phyloP scores from a whole-genome alignment of 2,797 vertebrate genomes.

The Rhynchotus rufescens region DNA sequence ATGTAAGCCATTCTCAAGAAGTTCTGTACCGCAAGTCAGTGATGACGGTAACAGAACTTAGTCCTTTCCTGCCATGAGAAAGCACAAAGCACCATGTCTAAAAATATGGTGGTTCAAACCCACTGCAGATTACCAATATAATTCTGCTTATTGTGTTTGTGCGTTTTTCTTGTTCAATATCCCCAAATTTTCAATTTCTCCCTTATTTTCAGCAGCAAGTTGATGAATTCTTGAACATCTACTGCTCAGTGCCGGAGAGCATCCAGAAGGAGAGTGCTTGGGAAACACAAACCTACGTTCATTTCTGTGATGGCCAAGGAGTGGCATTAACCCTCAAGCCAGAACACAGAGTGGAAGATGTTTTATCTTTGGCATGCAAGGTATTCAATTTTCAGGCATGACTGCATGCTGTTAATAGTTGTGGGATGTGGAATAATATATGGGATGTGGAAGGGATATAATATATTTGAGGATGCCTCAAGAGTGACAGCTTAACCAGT shows the following conservation, averaged over 20 bases:
- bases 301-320: slow-evolving; percentile 85
- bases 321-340: slow-evolving; percentile 84
- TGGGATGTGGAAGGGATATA: rapidly evolving
- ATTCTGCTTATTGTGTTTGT: not conserved
- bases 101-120: not conserved
- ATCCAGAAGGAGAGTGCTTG: slow-evolving; percentile 79
- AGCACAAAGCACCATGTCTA: not conserved
- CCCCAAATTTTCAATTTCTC: not conserved
- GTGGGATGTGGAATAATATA: not conserved
- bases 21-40: not conserved
- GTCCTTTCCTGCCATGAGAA: not conserved
- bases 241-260: slow-evolving; percentile 83
- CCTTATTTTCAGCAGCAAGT: slow-evolving; percentile 76
- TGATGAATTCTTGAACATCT: slow-evolving; percentile 83
- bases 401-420: not conserved
- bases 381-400: slow-evolving; percentile 64
- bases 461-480: not conserved
- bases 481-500: not conserved
- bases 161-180: not conserved
- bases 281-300: slow-evolving; percentile 80
- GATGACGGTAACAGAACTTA: not conserved
- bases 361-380: slow-evolving; percentile 90
- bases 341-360: slow-evolving; percentile 86
- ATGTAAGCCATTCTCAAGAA: not conserved
- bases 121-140: not conserved